Evolutionary conservation across 2,113 vertebrate species (phyloP).

Genomic region (Parus major): DNA sequence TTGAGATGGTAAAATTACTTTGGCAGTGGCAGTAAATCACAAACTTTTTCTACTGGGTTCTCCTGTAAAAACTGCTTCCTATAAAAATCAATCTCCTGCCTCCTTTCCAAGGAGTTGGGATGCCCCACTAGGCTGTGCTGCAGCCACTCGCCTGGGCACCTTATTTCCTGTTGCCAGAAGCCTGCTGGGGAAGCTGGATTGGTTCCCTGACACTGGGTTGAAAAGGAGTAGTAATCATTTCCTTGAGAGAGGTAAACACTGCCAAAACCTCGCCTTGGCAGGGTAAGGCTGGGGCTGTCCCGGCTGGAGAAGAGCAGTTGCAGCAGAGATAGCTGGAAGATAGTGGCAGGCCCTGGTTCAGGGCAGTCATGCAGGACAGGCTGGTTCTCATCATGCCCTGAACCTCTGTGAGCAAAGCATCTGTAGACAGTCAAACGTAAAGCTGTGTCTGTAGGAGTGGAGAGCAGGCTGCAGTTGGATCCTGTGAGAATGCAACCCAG

Average conservation of each 20-base stretch:
- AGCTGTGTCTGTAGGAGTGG: neutral
- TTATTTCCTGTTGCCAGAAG: neutral
- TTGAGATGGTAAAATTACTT: neutral
- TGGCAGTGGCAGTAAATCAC: neutral
- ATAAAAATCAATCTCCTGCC: neutral
- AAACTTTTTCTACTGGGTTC: neutral
- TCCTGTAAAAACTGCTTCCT: neutral
- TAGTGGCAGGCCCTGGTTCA: neutral
- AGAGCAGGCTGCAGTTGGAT: rapidly evolving
- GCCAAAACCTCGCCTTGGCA: neutral
- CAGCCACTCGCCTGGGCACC: neutral
- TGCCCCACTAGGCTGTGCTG: rapidly evolving
- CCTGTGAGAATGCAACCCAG: neutral
- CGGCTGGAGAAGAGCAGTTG: neutral
- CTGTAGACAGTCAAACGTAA: neutral
- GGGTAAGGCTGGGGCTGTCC: rapidly evolving
- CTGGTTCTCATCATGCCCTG: neutral
- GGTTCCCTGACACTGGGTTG: neutral
- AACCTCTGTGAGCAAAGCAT: neutral
- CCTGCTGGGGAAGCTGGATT: neutral
- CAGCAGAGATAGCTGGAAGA: constrained; percentile 7
- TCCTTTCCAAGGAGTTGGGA: neutral
- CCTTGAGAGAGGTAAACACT: neutral
- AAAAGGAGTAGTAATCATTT: neutral
- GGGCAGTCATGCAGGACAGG: neutral